Base-by-base conservation (phyloP, 2,113 vertebrate genomes). In the Campylomormyrus tamandua region DNA sequence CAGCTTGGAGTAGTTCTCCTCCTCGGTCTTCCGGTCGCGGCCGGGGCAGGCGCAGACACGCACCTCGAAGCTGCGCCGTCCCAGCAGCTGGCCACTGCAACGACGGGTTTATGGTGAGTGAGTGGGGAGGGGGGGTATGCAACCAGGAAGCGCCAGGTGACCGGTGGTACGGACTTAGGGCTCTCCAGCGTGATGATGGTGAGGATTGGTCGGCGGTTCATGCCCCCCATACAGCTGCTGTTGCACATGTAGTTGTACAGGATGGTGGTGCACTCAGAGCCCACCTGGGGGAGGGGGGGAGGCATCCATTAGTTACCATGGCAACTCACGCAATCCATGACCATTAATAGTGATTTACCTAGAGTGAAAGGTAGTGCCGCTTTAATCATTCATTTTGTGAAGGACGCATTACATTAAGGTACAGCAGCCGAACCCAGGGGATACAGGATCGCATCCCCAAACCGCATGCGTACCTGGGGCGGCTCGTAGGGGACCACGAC, bases 231-330 rank as follows among this genome's bases (percentile, higher is more conserved):
- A 86, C 96, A 97, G 74, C 96, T 96, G 35, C 96, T 97, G 90
- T 96, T 96, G 50, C 96, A 97, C 96, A 97, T 97, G 90, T 92
- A 97, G 50, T 96, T 97, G 74, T 95, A 95, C 83, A 96, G 93
- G n/a, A 96, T 88, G 0, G 95, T 96, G 56, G 94, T 96, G 31
- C 52, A 95, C 8, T 94, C 95, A 0, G 95, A 93, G 4, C 96
- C 96, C 0, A 96, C 92, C 96, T 96, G 87, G 0, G 87, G 39
- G 87, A 3, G 90, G 13, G 90, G 13, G 9, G 3, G 19, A 56
- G 13, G 5, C 46, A n/a, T 9, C 5, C 19, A 17, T 9, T 88
- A 13, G 49, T 49, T 4, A 48, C 45, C 13, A 39, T 5, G 48
- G n/a, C 48, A 87, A n/a, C n/a, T 17, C 9, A 2, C n/a, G 1